Percentiles rank a stretch among this genome's conserved stretches.
phyloP scores from a whole-genome alignment of 1,140 invertebrate genomes.

The Cydia splendana region DNA sequence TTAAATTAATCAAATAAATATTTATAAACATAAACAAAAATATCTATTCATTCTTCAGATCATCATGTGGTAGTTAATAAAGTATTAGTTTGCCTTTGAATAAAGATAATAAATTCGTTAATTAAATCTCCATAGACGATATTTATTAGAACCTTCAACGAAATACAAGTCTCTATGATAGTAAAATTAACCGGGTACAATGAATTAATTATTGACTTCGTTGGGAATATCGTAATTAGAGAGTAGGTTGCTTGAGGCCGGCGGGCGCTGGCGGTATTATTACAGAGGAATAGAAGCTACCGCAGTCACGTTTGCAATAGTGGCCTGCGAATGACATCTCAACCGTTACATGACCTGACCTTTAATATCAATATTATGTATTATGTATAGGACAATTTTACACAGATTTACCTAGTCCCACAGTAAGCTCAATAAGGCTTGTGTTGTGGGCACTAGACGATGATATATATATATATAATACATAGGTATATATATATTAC shows the following conservation, averaged over 20 bases:
- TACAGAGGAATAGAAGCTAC: neutral
- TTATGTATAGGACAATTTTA: too few species aligned
- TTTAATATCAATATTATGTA: slow-evolving; percentile 16
- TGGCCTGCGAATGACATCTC: neutral
- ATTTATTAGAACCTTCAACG: neutral
- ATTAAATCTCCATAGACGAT: neutral
- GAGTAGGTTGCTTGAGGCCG: neutral
- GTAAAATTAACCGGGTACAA: neutral
- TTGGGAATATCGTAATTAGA: slow-evolving; percentile 5
- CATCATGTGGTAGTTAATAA: too few species aligned
- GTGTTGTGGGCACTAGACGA: too few species aligned
- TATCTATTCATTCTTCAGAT: too few species aligned
- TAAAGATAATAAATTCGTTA: neutral
- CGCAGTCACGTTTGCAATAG: neutral
- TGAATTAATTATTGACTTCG: slow-evolving; percentile 1
- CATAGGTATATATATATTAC: too few species aligned
- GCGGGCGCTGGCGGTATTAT: neutral
- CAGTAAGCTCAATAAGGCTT: too few species aligned
- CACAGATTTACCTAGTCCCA: too few species aligned
- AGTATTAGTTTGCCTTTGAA: slow-evolving; percentile 1
- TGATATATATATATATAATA: too few species aligned
- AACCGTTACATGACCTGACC: neutral
- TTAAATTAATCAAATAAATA: too few species aligned
- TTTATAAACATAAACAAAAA: too few species aligned
- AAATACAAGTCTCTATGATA: neutral